These are phyloP conservation scores for Crenichthys baileyi DNA, from an alignment of 2,797 vertebrate species.

Conservation along the genomic window DNA sequence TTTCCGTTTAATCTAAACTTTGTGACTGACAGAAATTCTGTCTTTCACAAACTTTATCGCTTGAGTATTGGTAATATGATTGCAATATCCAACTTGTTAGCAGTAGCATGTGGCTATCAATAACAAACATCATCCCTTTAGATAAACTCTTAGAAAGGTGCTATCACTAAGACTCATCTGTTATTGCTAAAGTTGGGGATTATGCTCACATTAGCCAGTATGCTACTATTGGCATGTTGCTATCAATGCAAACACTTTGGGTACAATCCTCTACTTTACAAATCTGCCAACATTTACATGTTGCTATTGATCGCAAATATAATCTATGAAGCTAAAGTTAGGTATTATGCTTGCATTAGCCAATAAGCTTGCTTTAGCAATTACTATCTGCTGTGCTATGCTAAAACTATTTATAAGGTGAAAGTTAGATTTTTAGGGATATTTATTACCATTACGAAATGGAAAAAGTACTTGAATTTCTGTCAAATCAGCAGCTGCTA, in stretches of 20 bases:
- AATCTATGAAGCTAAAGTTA: neutral
- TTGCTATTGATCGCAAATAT: no score
- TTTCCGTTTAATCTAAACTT: neutral
- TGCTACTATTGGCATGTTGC: no score
- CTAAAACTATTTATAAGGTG: neutral
- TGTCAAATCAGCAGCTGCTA: neutral
- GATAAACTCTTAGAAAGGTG: no score
- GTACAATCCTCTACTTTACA: no score
- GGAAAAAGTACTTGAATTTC: neutral
- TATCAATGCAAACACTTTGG: no score
- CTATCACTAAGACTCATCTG: no score
- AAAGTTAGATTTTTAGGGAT: neutral
- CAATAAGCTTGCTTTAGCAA: neutral
- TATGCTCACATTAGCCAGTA: no score
- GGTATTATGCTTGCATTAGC: neutral
- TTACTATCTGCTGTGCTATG: neutral
- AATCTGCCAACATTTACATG: no score
- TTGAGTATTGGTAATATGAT: neutral
- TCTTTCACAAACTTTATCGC: neutral
- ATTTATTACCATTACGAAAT: neutral
- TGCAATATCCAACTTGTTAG: neutral
- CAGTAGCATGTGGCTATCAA: neutral
- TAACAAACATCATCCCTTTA: neutral
- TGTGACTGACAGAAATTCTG: neutral
- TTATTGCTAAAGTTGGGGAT: no score